A percentile compares a stretch with the other conserved stretches of the same genome.
These are phyloP conservation scores for Ochropleura leucogaster DNA, from an alignment of 2,888 invertebrate genomes.

Conservation along the genomic window DNA sequence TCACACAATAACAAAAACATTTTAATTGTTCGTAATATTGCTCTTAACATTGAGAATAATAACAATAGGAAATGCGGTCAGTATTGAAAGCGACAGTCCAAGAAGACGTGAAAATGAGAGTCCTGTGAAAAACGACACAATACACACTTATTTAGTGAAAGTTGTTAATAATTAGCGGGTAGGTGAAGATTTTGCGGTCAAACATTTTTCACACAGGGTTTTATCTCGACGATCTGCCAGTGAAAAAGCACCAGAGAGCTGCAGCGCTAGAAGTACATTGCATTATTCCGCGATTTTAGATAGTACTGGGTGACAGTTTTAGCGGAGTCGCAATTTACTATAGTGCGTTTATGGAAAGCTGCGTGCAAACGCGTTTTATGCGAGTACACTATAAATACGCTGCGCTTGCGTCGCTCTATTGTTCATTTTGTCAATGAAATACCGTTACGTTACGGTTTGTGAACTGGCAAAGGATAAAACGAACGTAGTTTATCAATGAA, in stretches of 20 bases:
- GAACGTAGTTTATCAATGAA: constrained; percentile 35
- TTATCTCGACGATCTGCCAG: constrained; percentile 28
- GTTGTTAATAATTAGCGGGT: constrained; percentile 61
- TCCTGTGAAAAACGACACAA: constrained; percentile 67
- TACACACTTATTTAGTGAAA: constrained; percentile 63
- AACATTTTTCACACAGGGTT: constrained; percentile 51
- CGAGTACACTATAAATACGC: constrained; percentile 16
- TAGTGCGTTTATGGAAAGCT: constrained; percentile 30
- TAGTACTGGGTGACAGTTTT: constrained; percentile 36
- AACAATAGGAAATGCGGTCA: constrained; percentile 61
- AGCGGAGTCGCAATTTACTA: constrained; percentile 33
- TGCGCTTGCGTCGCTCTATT: constrained; percentile 40
- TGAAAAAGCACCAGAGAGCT: constrained; percentile 4
- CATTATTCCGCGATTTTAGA: constrained; percentile 19
- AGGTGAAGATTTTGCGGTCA: constrained; percentile 57
- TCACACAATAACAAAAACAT: constrained; percentile 61
- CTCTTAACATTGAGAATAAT: constrained; percentile 52
- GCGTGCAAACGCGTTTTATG: constrained; percentile 15
- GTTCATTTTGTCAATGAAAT: constrained; percentile 45
- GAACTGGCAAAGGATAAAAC: constrained; percentile 22
- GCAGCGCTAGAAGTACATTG: constrained; percentile 4
- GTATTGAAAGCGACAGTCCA: constrained; percentile 56
- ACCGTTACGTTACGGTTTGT: constrained; percentile 35
- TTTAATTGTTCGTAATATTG: constrained; percentile 58
- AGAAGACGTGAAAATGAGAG: constrained; percentile 62